Evolutionary conservation across 1,140 invertebrate genomes (phyloP).

Genomic region (Drosophila sp.): DNA sequence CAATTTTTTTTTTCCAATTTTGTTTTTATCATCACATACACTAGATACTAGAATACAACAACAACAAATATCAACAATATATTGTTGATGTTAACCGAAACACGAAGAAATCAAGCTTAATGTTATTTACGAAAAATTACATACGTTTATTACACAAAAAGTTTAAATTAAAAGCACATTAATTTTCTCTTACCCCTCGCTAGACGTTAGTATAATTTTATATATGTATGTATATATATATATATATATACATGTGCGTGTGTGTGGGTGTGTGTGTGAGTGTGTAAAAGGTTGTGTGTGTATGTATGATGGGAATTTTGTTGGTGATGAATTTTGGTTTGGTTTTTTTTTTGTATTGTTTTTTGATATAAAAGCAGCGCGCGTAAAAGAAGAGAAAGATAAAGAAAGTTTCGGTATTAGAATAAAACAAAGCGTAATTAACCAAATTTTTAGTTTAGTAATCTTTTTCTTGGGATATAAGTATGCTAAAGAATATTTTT

Average conservation of each 20-base stretch:
- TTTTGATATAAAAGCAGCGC: conserved; percentile 69
- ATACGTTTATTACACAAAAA: neutral
- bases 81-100: conserved; percentile 29
- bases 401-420: conserved; percentile 80
- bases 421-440: conserved; percentile 79
- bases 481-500: conserved; percentile 7
- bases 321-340: conserved; percentile 46
- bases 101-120: conserved; percentile 35
- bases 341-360: conserved; percentile 26
- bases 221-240: conserved; percentile 50
- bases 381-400: conserved; percentile 78
- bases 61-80: neutral
- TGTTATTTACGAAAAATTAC: neutral
- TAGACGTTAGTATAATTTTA: conserved; percentile 77
- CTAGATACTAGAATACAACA: neutral
- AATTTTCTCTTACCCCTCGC: conserved; percentile 77
- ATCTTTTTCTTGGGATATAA: conserved; percentile 3
- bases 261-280: conserved; percentile 29
- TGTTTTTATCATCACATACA: neutral
- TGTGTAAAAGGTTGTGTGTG: conserved; percentile 36
- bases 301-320: conserved; percentile 48
- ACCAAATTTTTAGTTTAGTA: conserved; percentile 50
- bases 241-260: conserved; percentile 9
- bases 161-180: conserved; percentile 46
- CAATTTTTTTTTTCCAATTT: neutral